Conservation (phyloP, 2,888 invertebrate species). For the Clistopyga incitator region DNA sequence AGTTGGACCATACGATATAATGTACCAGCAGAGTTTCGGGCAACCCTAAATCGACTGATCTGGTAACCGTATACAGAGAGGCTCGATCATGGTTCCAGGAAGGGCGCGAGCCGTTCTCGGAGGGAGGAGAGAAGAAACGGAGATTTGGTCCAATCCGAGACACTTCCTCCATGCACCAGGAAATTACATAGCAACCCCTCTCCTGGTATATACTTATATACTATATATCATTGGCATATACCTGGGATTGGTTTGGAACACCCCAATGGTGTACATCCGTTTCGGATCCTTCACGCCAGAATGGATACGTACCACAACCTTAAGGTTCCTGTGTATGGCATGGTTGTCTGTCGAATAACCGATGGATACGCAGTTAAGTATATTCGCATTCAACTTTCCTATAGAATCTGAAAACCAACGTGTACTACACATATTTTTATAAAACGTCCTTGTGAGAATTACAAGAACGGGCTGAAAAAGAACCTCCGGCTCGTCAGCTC, state of each 20-base stretch:
- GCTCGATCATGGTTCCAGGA: constrained; percentile 53
- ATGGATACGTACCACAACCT: constrained; percentile 54
- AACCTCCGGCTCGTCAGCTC: constrained; percentile 49
- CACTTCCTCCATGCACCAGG: constrained; percentile 46
- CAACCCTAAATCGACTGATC: constrained; percentile 35
- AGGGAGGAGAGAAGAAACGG: constrained; percentile 50
- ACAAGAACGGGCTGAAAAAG: constrained; percentile 57
- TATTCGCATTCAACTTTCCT: constrained; percentile 45
- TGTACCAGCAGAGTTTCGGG: constrained; percentile 9
- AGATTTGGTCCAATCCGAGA: constrained; percentile 61
- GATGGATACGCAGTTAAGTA: constrained; percentile 57
- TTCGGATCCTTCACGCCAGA: constrained; percentile 65
- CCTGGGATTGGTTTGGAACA: constrained; percentile 61
- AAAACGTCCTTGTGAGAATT: constrained; percentile 44
- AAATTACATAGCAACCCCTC: constrained; percentile 45
- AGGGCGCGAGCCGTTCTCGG: constrained; percentile 57
- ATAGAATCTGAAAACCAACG: constrained; percentile 26
- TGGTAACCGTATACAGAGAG: constrained; percentile 7
- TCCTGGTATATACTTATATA: constrained; percentile 23
- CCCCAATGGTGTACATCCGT: constrained; percentile 63
- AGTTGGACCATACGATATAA: neutral
- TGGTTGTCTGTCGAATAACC: constrained; percentile 44
- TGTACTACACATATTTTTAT: constrained; percentile 25
- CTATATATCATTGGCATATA: constrained; percentile 52
- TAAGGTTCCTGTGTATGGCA: constrained; percentile 17